phyloP scores from a whole-genome alignment of 2,888 invertebrate genomes.

The Calliopum simillimum region DNA sequence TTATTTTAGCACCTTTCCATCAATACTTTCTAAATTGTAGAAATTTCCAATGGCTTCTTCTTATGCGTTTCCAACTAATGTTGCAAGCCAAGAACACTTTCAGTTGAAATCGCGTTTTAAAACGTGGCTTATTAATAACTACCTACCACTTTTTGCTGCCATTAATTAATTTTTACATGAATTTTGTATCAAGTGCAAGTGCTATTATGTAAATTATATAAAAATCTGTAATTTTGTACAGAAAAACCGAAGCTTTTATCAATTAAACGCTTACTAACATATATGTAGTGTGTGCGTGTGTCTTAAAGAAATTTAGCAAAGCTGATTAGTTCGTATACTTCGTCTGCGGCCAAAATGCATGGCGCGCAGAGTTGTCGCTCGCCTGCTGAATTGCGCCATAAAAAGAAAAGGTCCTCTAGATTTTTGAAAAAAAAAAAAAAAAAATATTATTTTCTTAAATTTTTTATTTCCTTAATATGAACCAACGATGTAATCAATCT shows the following conservation, averaged over 20 bases:
- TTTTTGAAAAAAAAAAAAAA: background rate
- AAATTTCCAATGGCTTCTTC: constrained; percentile 28
- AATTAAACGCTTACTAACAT: too few relatives aligned
- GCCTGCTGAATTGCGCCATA: constrained; percentile 63
- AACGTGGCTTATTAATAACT: constrained; percentile 16
- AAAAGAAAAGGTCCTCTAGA: constrained; percentile 61
- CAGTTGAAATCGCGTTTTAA: constrained; percentile 24
- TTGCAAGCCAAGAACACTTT: background rate
- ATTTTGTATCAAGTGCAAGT: too few relatives aligned
- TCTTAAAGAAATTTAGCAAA: too few relatives aligned
- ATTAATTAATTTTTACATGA: too few relatives aligned
- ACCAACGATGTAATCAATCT: too few relatives aligned
- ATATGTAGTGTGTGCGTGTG: too few relatives aligned
- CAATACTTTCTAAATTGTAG: background rate
- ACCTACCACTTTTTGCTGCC: too few relatives aligned
- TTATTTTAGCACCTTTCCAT: too few relatives aligned
- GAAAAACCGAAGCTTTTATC: too few relatives aligned
- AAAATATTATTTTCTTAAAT: background rate
- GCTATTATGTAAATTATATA: too few relatives aligned
- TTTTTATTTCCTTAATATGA: background rate
- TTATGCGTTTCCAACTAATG: background rate
- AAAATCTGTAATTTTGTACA: too few relatives aligned
- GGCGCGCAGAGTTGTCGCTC: constrained; percentile 59
- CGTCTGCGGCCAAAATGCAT: constrained; percentile 51
- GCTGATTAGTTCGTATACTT: background rate